A percentile compares a stretch with the other conserved stretches of the same genome.
These are phyloP conservation scores for Trimorus sp. DNA, from an alignment of 2,888 invertebrate genomes.

Conservation along the genomic window DNA sequence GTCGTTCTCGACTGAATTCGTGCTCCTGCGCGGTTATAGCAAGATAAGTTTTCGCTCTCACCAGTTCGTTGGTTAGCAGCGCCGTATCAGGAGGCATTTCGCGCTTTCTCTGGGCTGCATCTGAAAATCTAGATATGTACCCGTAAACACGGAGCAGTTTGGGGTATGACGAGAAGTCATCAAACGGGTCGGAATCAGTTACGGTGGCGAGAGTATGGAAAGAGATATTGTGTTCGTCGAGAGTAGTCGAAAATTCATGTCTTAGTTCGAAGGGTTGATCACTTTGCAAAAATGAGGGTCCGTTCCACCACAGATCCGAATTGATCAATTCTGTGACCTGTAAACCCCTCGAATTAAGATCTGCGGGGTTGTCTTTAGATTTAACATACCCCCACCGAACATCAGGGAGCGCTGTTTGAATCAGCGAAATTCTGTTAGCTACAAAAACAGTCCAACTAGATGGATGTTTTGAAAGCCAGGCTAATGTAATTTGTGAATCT, in stretches of 20 bases:
- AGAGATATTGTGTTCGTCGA: too few relatives aligned
- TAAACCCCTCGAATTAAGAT: constrained; percentile 25
- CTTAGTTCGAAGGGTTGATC: not conserved
- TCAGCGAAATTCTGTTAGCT: constrained; percentile 1
- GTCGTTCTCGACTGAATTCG: too few relatives aligned
- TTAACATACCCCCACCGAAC: constrained; percentile 3
- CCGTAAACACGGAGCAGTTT: too few relatives aligned
- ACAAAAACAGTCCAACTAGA: constrained; percentile 15
- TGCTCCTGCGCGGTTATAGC: too few relatives aligned
- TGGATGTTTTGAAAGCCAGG: constrained; percentile 6
- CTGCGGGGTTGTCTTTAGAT: constrained; percentile 9
- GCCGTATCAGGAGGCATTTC: too few relatives aligned
- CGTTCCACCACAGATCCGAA: not conserved
- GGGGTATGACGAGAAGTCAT: too few relatives aligned
- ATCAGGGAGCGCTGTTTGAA: not conserved
- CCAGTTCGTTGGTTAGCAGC: too few relatives aligned
- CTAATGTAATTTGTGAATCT: constrained; percentile 16
- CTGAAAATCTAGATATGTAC: too few relatives aligned
- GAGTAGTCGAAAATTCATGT: not conserved
- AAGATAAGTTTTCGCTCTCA: too few relatives aligned
- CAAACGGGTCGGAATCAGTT: too few relatives aligned
- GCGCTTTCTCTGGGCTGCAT: too few relatives aligned
- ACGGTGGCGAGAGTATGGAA: too few relatives aligned
- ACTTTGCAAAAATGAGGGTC: not conserved
- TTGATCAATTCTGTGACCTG: not conserved